Evolutionary conservation across 2,113 vertebrate species (phyloP).

Genomic region (Desmodus rotundus): DNA sequence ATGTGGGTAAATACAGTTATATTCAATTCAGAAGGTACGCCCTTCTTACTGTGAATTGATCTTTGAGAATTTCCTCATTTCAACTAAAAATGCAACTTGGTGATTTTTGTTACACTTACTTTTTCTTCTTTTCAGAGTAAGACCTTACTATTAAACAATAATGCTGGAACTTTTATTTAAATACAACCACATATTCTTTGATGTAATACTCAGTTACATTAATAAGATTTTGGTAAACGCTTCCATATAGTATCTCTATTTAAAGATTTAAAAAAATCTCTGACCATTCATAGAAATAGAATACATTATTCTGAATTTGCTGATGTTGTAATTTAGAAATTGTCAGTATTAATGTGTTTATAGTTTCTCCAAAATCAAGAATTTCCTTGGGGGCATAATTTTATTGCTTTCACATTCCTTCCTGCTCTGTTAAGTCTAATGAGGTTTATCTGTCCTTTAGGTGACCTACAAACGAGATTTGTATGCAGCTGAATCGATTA

Average conservation of each 20-base stretch:
- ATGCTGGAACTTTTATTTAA: neutral
- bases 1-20: neutral
- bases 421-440: slow-evolving; percentile 78
- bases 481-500: slow-evolving; percentile 92
- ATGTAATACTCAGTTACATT: neutral
- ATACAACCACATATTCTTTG: neutral
- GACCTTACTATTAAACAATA: neutral
- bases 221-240: slow-evolving; percentile 36
- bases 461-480: slow-evolving; percentile 97
- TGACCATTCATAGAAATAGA: neutral
- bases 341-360: slow-evolving; percentile 66
- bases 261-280: slow-evolving; percentile 41
- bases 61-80: slow-evolving; percentile 5
- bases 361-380: slow-evolving; percentile 66
- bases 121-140: neutral
- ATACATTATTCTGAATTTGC: slow-evolving; percentile 50
- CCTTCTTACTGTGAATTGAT: neutral
- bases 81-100: neutral
- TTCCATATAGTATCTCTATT: neutral
- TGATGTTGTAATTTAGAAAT: slow-evolving; percentile 69
- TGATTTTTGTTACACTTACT: neutral
- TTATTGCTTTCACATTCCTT: slow-evolving; percentile 79
- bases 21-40: neutral
- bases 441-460: slow-evolving; percentile 84
- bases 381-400: slow-evolving; percentile 71